A percentile compares a stretch with the other conserved stretches of the same genome.
Evolutionary conservation across 2,888 invertebrate genomes (phyloP).

Genomic region (Prionchulus punctatus): DNA sequence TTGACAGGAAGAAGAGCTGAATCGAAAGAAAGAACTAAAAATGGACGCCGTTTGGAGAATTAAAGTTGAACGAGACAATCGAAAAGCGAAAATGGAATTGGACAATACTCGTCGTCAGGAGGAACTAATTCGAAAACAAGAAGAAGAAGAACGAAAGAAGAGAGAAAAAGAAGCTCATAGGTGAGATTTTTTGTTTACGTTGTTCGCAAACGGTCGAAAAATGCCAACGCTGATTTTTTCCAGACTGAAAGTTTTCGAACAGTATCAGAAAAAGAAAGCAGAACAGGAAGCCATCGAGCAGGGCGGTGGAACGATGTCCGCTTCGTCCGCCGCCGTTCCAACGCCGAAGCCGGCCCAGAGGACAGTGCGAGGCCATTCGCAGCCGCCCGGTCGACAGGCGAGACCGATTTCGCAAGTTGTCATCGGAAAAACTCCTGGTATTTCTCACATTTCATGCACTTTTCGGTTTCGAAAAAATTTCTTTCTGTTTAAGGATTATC

Average conservation of each 20-base stretch:
- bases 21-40: conserved; percentile 7
- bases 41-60: not conserved
- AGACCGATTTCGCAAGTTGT: not conserved
- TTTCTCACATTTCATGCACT: not conserved
- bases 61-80: conserved; percentile 5
- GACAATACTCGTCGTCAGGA: conserved; percentile 1
- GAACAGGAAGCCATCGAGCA: conserved; percentile 9
- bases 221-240: not conserved
- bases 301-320: no score
- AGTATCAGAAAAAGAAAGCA: conserved; percentile 11
- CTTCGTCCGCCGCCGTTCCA: not conserved
- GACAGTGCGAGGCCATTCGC: not conserved
- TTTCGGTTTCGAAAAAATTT: not conserved
- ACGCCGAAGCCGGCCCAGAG: not conserved
- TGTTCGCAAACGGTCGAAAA: no score
- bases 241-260: conserved; percentile 11
- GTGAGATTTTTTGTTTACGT: no score
- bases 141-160: not conserved
- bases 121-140: conserved; percentile 1
- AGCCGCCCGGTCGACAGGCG: not conserved
- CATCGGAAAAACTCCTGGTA: not conserved
- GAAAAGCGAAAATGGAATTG: conserved; percentile 3
- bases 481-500: not conserved
- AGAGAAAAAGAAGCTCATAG: conserved; percentile 3
- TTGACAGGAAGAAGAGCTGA: conserved; percentile 9